A percentile compares a stretch with the other conserved stretches of the same genome.
Conservation (phyloP, 2,888 invertebrate species). For the Volucella inflata region DNA sequence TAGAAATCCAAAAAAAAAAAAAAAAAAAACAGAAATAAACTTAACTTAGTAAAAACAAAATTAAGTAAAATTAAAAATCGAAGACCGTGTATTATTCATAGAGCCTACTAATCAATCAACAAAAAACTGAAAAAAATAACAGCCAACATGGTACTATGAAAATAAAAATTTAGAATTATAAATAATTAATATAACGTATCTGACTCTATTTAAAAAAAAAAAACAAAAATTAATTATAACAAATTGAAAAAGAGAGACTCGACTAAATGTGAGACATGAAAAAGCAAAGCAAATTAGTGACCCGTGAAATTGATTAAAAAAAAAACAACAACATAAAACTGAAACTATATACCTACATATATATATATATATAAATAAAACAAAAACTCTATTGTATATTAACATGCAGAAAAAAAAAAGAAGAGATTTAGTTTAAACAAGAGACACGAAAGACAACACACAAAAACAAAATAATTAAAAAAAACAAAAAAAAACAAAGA, state of each 20-base stretch:
- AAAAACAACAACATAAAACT: slow-evolving; percentile 41
- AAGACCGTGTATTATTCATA: slow-evolving; percentile 41
- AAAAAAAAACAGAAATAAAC: neutral
- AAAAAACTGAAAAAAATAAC: slow-evolving; percentile 16
- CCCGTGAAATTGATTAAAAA: slow-evolving; percentile 33
- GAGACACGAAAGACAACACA: neutral
- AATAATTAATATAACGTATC: slow-evolving; percentile 33
- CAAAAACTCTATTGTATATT: slow-evolving; percentile 61
- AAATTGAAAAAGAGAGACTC: slow-evolving; percentile 40
- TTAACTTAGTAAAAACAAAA: slow-evolving; percentile 21
- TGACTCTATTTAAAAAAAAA: slow-evolving; percentile 44
- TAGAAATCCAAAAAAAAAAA: slow-evolving; percentile 9
- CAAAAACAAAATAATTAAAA: slow-evolving; percentile 2
- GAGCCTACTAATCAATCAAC: slow-evolving; percentile 62
- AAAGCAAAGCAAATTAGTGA: slow-evolving; percentile 28
- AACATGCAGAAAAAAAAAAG: slow-evolving; percentile 38
- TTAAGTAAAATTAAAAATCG: slow-evolving; percentile 23
- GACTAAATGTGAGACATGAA: slow-evolving; percentile 42
- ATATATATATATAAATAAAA: slow-evolving; percentile 33
- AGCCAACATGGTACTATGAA: slow-evolving; percentile 21
- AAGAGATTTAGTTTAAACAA: slow-evolving; percentile 44
- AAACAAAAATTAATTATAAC: slow-evolving; percentile 19
- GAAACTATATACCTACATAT: slow-evolving; percentile 48
- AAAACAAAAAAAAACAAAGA: slow-evolving; percentile 13
- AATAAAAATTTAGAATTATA: slow-evolving; percentile 38